A percentile compares a stretch with the other conserved stretches of the same genome.
These are phyloP conservation scores for Drosophila mayaguana DNA, from an alignment of 2,888 invertebrate species.

Conservation along the genomic window DNA sequence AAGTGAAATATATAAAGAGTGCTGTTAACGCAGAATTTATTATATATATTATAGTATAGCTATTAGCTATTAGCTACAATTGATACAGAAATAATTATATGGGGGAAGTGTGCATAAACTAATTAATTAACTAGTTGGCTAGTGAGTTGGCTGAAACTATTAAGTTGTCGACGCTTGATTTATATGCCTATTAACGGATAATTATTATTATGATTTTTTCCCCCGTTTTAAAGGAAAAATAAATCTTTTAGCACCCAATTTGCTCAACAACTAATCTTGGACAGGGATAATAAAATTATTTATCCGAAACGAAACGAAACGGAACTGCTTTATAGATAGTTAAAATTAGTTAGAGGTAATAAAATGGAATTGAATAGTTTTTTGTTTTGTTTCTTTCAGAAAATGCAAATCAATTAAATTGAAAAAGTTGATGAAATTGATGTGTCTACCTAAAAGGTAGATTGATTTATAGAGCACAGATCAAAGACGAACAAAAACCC, in stretches of 20 bases:
- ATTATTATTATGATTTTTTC: not conserved
- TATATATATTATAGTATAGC: too few relatives aligned
- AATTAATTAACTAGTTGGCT: slow-evolving; percentile 7
- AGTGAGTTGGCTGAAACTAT: slow-evolving; percentile 36
- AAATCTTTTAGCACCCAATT: slow-evolving; percentile 8
- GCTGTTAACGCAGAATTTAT: slow-evolving; percentile 24
- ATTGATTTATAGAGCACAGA: slow-evolving; percentile 53
- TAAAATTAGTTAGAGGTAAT: slow-evolving; percentile 3
- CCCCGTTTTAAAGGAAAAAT: not conserved
- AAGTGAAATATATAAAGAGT: slow-evolving; percentile 22
- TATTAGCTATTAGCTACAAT: slow-evolving; percentile 20
- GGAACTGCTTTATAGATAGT: slow-evolving; percentile 8
- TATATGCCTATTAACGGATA: slow-evolving; percentile 21
- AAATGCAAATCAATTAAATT: slow-evolving; percentile 47
- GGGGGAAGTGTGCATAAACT: slow-evolving; percentile 1
- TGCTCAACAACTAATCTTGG: slow-evolving; percentile 2
- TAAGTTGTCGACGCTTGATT: slow-evolving; percentile 52
- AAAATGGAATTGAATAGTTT: not conserved
- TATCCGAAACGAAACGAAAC: slow-evolving; percentile 7
- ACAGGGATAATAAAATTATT: slow-evolving; percentile 12
- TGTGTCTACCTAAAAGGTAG: slow-evolving; percentile 40
- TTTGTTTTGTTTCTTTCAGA: not conserved
- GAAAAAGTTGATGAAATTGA: slow-evolving; percentile 37
- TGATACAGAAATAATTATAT: slow-evolving; percentile 32
- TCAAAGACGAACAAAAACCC: slow-evolving; percentile 8